A percentile compares a stretch with the other conserved stretches of the same genome.
phyloP scores from a whole-genome alignment of 2,797 vertebrate species.

The Clarias fuscus region DNA sequence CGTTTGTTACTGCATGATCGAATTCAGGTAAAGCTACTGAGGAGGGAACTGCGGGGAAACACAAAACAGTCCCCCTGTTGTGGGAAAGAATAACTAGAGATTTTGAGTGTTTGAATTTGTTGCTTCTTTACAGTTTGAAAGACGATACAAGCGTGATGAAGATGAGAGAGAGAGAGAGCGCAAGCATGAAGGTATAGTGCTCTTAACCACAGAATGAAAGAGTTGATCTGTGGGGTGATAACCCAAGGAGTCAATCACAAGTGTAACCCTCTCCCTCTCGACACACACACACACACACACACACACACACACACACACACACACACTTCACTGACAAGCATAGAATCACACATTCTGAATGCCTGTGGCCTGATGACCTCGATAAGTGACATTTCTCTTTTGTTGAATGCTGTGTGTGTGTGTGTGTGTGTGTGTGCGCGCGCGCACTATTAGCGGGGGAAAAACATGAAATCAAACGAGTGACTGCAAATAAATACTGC shows the following conservation, averaged over 20 bases:
- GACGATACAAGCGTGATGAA: not conserved
- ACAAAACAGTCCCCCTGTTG: not conserved
- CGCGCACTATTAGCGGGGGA: not conserved
- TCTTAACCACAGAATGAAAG: not conserved
- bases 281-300: not conserved
- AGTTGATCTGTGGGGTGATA: not conserved
- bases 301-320: not conserved
- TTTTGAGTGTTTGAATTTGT: not conserved
- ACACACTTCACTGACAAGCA: not conserved
- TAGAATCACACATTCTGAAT: no score
- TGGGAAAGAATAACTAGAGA: not conserved
- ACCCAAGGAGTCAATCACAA: not conserved
- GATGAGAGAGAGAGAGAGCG: not conserved
- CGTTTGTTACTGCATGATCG: not conserved
- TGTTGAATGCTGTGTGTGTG: not conserved
- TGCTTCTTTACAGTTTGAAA: not conserved
- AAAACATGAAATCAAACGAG: conserved; percentile 5
- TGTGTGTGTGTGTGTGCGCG: not conserved
- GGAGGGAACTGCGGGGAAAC: not conserved
- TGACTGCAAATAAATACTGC: conserved; percentile 9
- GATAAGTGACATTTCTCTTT: no score
- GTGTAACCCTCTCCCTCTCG: not conserved
- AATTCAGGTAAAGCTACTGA: not conserved
- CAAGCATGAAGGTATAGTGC: no score
- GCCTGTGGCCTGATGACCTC: no score